phyloP scores from a whole-genome alignment of 2,797 vertebrate genomes.

The Phalanger gymnotis region DNA sequence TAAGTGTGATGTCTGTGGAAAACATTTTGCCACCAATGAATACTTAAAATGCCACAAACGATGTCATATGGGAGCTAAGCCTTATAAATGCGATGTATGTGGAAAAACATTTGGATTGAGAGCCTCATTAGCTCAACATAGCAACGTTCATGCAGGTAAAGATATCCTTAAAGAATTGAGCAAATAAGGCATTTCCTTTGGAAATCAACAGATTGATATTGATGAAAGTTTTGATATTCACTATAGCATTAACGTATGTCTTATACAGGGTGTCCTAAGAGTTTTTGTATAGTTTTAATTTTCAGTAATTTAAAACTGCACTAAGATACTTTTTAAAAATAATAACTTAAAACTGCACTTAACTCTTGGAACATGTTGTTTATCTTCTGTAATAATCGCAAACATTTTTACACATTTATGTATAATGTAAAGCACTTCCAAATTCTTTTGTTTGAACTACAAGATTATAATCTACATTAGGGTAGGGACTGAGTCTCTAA shows the following conservation, averaged over 20 bases:
- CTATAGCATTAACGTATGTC: neutral
- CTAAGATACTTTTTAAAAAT: neutral
- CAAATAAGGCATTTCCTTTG: fast-evolving
- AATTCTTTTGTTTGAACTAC: neutral
- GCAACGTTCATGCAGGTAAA: slow-evolving; percentile 81
- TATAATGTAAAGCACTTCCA: neutral
- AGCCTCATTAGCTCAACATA: slow-evolving; percentile 82
- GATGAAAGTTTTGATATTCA: neutral
- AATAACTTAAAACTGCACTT: neutral
- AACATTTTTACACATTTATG: neutral
- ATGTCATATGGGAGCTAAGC: slow-evolving; percentile 82
- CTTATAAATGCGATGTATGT: slow-evolving; percentile 77
- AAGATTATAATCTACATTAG: neutral
- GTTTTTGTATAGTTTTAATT: neutral
- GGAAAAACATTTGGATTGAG: slow-evolving; percentile 82
- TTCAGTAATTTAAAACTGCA: neutral
- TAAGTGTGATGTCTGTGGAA: slow-evolving; percentile 79
- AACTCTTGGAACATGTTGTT: neutral
- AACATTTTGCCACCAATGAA: slow-evolving; percentile 82
- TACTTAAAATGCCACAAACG: slow-evolving; percentile 82
- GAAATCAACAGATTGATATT: neutral
- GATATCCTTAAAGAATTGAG: neutral
- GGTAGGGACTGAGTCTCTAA: neutral
- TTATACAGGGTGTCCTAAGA: neutral
- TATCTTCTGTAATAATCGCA: neutral